These are phyloP conservation scores for Rhinogobio ventralis DNA, from an alignment of 2,797 vertebrate genomes.

Conservation along the genomic window DNA sequence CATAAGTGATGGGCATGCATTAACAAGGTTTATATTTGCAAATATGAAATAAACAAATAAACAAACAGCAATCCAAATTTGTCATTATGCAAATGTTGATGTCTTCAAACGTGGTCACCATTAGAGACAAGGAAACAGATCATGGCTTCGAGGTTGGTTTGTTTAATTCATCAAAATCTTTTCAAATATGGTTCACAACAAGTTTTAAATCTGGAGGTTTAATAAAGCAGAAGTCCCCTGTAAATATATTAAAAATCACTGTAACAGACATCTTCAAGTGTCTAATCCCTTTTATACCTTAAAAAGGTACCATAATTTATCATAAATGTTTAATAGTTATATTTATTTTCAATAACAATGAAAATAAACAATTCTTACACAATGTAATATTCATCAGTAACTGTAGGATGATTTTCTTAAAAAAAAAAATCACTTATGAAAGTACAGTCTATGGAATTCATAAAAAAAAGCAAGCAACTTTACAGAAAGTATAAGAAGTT, in stretches of 20 bases:
- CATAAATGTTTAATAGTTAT: not conserved
- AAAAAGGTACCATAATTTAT: not conserved
- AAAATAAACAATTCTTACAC: not conserved
- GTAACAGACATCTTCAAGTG: not conserved
- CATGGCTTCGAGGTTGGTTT: not conserved
- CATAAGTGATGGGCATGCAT: not conserved
- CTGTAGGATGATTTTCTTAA: not conserved
- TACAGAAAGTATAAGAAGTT: constrained; percentile 3
- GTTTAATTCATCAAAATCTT: not conserved
- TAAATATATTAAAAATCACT: not conserved
- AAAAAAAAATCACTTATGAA: not conserved
- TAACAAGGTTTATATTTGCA: not conserved
- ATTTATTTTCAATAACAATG: not conserved
- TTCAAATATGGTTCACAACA: not conserved
- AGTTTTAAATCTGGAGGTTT: not conserved
- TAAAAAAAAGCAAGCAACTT: not conserved
- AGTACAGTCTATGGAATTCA: not conserved
- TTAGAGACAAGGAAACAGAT: not conserved
- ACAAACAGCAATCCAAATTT: constrained; percentile 1
- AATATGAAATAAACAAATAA: constrained; percentile 19
- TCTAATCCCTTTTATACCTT: not conserved
- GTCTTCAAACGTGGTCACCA: not conserved
- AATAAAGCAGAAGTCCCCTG: not conserved
- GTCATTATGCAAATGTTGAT: constrained; percentile 1
- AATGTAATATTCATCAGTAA: not conserved